These are phyloP conservation scores for Athalia rosae DNA, from an alignment of 2,888 invertebrate genomes.

Conservation along the genomic window DNA sequence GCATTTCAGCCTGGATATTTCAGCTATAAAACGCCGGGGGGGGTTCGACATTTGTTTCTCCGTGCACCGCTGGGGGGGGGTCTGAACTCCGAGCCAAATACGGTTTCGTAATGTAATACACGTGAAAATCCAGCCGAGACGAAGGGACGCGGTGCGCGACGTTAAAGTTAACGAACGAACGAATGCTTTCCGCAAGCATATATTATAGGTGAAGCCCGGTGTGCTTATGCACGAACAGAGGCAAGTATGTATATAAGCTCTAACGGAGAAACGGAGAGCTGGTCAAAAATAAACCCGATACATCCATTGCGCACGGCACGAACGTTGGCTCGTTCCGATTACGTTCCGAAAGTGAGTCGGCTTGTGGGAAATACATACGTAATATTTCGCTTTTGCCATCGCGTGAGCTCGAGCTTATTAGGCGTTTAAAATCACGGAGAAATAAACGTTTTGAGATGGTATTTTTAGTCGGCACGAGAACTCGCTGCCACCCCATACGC, in stretches of 20 bases:
- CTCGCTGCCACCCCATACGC: not conserved
- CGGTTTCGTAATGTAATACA: constrained; percentile 78
- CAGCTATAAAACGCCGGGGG: constrained; percentile 28
- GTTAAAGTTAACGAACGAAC: not conserved
- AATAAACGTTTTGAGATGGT: constrained; percentile 44
- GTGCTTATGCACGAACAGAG: constrained; percentile 72
- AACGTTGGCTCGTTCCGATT: constrained; percentile 37
- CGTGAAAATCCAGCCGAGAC: constrained; percentile 47
- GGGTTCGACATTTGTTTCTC: constrained; percentile 38
- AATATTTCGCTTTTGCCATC: constrained; percentile 43
- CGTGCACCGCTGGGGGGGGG: constrained; percentile 49
- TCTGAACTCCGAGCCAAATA: constrained; percentile 74
- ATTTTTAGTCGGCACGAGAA: constrained; percentile 29
- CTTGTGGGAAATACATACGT: constrained; percentile 10
- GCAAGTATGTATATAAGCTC: constrained; percentile 47
- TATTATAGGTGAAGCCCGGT: constrained; percentile 53
- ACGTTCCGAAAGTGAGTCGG: constrained; percentile 1
- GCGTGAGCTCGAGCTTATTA: constrained; percentile 34
- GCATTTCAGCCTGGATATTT: constrained; percentile 35
- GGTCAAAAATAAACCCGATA: constrained; percentile 42
- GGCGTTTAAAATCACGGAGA: constrained; percentile 25
- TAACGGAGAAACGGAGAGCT: constrained; percentile 37
- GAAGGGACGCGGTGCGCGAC: not conserved
- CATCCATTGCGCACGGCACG: constrained; percentile 40
- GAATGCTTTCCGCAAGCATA: constrained; percentile 72